These are phyloP conservation scores for Melolontha melolontha DNA, from an alignment of 2,888 invertebrate species.

Conservation along the genomic window DNA sequence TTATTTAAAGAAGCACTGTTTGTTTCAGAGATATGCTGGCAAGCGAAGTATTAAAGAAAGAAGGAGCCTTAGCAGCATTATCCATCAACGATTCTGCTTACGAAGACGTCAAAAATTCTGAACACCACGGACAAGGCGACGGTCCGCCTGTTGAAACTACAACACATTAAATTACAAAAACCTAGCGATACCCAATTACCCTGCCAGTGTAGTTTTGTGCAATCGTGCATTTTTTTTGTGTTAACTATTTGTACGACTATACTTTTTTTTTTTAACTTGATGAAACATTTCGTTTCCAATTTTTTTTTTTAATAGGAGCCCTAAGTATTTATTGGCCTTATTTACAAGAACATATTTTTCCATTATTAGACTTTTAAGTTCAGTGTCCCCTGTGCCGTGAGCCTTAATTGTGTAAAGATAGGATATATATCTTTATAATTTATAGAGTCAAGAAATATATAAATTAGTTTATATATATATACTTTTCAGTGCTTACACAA, in stretches of 20 bases:
- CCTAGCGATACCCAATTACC: constrained; percentile 20
- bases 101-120: constrained; percentile 58
- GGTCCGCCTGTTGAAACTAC: constrained; percentile 55
- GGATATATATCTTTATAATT: constrained; percentile 18
- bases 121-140: constrained; percentile 65
- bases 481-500: constrained; percentile 30
- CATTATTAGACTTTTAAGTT: constrained; percentile 19
- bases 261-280: constrained; percentile 37
- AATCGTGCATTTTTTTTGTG: constrained; percentile 45
- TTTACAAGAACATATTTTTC: constrained; percentile 29
- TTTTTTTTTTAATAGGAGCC: constrained; percentile 42
- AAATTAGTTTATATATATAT: background rate
- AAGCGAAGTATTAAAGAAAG: constrained; percentile 58
- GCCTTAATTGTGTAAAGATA: constrained; percentile 37
- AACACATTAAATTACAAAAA: constrained; percentile 41
- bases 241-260: constrained; percentile 45
- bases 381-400: constrained; percentile 34
- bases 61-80: constrained; percentile 47
- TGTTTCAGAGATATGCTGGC: constrained; percentile 61
- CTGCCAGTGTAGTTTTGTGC: constrained; percentile 45
- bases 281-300: constrained; percentile 39
- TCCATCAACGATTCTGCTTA: constrained; percentile 49
- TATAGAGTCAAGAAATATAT: background rate
- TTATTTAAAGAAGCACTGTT: background rate
- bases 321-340: constrained; percentile 43